Percentiles rank a stretch among this genome's conserved stretches.
These are phyloP conservation scores for Byasa hedistus DNA, from an alignment of 2,888 invertebrate genomes.

Conservation along the genomic window DNA sequence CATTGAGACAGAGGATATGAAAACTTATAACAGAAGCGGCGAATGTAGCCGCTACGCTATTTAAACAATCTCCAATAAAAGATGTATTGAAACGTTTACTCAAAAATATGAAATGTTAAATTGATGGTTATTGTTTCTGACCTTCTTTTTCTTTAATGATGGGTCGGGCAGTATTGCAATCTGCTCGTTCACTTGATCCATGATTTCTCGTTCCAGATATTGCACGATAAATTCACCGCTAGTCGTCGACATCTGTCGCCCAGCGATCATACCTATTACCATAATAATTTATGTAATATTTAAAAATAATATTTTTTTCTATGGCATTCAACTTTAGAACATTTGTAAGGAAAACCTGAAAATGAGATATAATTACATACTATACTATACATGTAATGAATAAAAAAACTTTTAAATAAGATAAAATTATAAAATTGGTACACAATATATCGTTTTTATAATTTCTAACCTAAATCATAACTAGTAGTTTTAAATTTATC, in stretches of 20 bases:
- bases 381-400: no score
- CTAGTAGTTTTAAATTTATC: constrained; percentile 57
- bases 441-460: not conserved
- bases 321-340: no score
- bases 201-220: constrained; percentile 61
- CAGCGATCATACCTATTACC: constrained; percentile 65
- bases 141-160: constrained; percentile 70
- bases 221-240: constrained; percentile 71
- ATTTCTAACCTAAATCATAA: constrained; percentile 68
- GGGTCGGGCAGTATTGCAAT: constrained; percentile 70
- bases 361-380: no score
- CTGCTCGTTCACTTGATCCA: constrained; percentile 64
- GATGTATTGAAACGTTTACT: no score
- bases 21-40: no score
- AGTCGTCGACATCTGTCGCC: constrained; percentile 71
- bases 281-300: not conserved
- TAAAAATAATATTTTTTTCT: not conserved
- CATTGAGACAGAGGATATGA: no score
- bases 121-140: constrained; percentile 31
- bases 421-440: no score
- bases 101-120: not conserved
- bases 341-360: no score
- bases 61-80: no score
- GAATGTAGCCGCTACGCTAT: no score
- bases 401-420: no score